A percentile compares a stretch with the other conserved stretches of the same genome.
Evolutionary conservation across 2,888 invertebrate species (phyloP).

Genomic region (Meiosimyza decipiens): DNA sequence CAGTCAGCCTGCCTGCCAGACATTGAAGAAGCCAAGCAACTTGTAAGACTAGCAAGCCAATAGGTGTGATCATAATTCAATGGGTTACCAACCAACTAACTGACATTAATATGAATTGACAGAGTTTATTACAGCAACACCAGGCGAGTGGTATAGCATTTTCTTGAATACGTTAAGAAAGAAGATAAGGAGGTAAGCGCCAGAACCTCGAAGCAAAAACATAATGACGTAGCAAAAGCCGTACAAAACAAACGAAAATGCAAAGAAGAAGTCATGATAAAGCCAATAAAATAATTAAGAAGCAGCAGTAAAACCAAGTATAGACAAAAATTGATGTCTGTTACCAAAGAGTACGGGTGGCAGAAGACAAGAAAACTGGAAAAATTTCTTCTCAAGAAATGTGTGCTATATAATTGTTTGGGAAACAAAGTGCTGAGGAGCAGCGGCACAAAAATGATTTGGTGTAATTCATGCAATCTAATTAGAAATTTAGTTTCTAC

Average conservation of each 20-base stretch:
- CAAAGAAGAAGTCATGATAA: too few relatives aligned
- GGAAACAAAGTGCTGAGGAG: not conserved
- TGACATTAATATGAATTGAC: conserved; percentile 9
- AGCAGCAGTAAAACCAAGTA: not conserved
- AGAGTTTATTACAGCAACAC: not conserved
- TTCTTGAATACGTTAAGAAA: not conserved
- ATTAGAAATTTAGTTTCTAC: conserved; percentile 1
- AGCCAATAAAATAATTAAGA: not conserved
- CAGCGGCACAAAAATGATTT: not conserved
- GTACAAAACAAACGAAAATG: too few relatives aligned
- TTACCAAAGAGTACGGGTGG: not conserved
- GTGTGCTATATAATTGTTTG: not conserved
- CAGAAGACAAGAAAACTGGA: not conserved
- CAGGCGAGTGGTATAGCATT: too few relatives aligned
- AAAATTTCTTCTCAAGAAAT: not conserved
- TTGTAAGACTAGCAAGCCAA: not conserved
- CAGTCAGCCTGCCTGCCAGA: not conserved
- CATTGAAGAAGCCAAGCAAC: not conserved
- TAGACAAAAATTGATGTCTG: not conserved
- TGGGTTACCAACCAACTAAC: conserved; percentile 2
- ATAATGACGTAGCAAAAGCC: too few relatives aligned
- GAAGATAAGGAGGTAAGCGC: not conserved
- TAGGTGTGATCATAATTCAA: conserved; percentile 21
- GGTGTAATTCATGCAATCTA: not conserved
- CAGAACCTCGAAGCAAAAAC: not conserved